Percentiles rank a stretch among this genome's conserved stretches.
phyloP scores from a whole-genome alignment of 2,797 vertebrate species.

The Liasis olivaceus region DNA sequence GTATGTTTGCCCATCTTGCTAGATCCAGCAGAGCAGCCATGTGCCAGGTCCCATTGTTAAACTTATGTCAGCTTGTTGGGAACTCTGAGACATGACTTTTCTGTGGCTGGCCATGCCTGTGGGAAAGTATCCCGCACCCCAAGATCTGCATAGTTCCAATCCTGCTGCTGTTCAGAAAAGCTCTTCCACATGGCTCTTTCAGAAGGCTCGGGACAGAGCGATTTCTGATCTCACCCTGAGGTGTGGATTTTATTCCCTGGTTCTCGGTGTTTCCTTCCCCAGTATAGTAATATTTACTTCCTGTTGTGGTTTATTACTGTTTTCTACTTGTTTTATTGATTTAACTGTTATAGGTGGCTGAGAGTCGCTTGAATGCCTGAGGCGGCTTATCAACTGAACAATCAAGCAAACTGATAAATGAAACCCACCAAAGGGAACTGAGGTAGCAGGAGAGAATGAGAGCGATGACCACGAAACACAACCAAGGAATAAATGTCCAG shows the following conservation, averaged over 20 bases:
- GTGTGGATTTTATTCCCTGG: background rate
- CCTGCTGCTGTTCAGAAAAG: background rate
- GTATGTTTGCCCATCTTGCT: background rate
- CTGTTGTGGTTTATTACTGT: background rate
- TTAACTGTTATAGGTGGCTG: background rate
- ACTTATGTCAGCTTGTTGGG: background rate
- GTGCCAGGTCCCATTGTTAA: background rate
- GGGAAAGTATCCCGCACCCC: background rate
- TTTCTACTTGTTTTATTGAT: background rate
- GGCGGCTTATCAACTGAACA: background rate
- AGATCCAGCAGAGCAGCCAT: background rate
- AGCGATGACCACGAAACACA: slow-evolving; percentile 60
- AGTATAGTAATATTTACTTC: background rate
- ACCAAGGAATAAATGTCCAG: slow-evolving; percentile 45
- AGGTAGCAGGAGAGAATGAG: slow-evolving; percentile 62
- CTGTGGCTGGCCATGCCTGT: background rate
- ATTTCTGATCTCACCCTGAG: background rate
- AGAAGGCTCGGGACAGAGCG: background rate
- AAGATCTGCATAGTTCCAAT: background rate
- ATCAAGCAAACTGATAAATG: background rate
- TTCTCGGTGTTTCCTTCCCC: background rate
- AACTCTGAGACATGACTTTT: background rate
- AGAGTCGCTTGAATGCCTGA: background rate
- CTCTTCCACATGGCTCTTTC: background rate
- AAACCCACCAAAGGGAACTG: slow-evolving; percentile 68